Evolutionary conservation across 2,797 vertebrate genomes (phyloP).

Genomic region (Acrossocheilus fasciatus): DNA sequence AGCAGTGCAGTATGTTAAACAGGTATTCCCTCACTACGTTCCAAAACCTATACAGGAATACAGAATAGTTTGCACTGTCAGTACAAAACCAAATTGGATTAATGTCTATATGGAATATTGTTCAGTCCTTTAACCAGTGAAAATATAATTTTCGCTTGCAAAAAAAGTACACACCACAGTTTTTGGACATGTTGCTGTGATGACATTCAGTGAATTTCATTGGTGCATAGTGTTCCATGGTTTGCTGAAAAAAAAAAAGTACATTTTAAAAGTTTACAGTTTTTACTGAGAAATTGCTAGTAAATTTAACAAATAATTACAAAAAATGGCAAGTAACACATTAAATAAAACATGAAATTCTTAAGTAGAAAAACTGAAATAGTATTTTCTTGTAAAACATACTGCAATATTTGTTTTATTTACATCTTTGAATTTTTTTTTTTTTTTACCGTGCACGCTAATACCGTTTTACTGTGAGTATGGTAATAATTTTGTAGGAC

Average conservation of each 20-base stretch:
- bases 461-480: background rate
- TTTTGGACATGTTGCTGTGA: background rate
- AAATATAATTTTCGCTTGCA: background rate
- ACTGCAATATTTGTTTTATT: too few relatives aligned
- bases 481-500: background rate
- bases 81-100: background rate
- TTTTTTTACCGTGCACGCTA: too few relatives aligned
- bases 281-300: background rate
- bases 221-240: background rate
- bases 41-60: background rate
- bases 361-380: too few relatives aligned
- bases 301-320: background rate
- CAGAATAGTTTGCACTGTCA: background rate
- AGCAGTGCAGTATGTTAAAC: conserved; percentile 45
- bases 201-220: background rate
- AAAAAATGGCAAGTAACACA: background rate
- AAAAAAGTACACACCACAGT: background rate
- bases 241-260: too few relatives aligned
- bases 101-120: background rate
- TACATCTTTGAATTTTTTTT: too few relatives aligned
- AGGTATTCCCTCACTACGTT: background rate
- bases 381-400: too few relatives aligned
- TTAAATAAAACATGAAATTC: too few relatives aligned
- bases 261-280: background rate
- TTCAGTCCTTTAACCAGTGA: background rate